phyloP scores from a whole-genome alignment of 2,888 invertebrate genomes.

The Apodemia mormo region DNA sequence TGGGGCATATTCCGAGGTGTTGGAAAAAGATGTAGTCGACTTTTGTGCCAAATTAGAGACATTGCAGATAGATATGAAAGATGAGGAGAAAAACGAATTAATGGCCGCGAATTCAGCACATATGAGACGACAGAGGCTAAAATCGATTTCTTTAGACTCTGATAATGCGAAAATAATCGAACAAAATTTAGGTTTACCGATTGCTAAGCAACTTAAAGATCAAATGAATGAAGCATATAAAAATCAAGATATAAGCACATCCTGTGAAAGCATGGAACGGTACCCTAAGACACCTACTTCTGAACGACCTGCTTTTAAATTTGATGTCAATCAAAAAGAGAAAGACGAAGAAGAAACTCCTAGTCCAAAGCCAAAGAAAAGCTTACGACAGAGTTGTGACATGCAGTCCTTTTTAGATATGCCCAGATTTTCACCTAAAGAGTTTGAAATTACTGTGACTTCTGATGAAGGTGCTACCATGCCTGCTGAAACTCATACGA shows the following conservation, averaged over 20 bases:
- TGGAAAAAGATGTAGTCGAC: slow-evolving; percentile 64
- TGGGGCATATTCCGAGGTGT: slow-evolving; percentile 37
- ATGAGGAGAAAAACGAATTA: slow-evolving; percentile 53
- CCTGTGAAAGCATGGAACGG: slow-evolving; percentile 68
- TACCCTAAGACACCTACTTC: slow-evolving; percentile 56
- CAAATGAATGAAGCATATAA: slow-evolving; percentile 76
- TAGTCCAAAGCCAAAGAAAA: slow-evolving; percentile 61
- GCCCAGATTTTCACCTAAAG: slow-evolving; percentile 78
- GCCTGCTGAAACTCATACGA: slow-evolving; percentile 58
- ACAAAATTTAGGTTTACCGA: slow-evolving; percentile 78
- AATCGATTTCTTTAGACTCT: slow-evolving; percentile 81
- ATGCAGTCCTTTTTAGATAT: slow-evolving; percentile 76
- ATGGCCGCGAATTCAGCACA: slow-evolving; percentile 60
- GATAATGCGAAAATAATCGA: slow-evolving; percentile 82
- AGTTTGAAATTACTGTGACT: slow-evolving; percentile 74
- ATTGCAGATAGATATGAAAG: slow-evolving; percentile 53
- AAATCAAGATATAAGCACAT: slow-evolving; percentile 67
- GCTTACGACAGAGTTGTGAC: slow-evolving; percentile 66
- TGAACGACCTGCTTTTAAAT: slow-evolving; percentile 67
- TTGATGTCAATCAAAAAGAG: slow-evolving; percentile 62
- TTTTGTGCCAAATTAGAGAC: slow-evolving; percentile 67
- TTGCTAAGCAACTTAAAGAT: slow-evolving; percentile 78
- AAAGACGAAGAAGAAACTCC: slow-evolving; percentile 60
- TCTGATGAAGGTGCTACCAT: slow-evolving; percentile 65
- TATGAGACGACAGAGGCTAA: slow-evolving; percentile 73